A percentile compares a stretch with the other conserved stretches of the same genome.
These are phyloP conservation scores for Trichopria drosophilae DNA, from an alignment of 2,888 invertebrate species.

Conservation along the genomic window DNA sequence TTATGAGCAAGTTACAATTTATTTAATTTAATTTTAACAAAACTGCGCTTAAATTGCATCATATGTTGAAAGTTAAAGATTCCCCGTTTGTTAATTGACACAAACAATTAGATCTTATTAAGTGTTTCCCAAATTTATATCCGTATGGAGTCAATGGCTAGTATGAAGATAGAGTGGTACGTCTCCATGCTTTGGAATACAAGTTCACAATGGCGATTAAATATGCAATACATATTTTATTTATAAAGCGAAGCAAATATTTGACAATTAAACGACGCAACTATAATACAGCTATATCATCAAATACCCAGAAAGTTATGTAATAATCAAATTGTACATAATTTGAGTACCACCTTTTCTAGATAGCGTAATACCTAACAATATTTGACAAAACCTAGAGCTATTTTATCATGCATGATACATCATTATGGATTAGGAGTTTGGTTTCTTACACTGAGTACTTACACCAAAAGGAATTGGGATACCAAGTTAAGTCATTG, in stretches of 20 bases:
- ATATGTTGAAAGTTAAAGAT: constrained; percentile 31
- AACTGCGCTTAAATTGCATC: constrained; percentile 17
- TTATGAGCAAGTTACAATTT: constrained; percentile 24
- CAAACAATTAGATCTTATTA: constrained; percentile 30
- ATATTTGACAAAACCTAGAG: constrained; percentile 34
- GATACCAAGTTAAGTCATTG: too few species aligned
- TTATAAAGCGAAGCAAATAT: constrained; percentile 37
- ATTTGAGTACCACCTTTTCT: constrained; percentile 33
- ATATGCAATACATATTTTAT: constrained; percentile 39
- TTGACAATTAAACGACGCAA: constrained; percentile 34
- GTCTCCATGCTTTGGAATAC: constrained; percentile 32
- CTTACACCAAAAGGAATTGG: constrained; percentile 38
- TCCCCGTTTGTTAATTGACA: constrained; percentile 32
- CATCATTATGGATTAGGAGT: constrained; percentile 39
- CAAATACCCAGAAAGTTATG: constrained; percentile 26
- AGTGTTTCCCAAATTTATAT: constrained; percentile 36
- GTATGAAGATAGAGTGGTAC: constrained; percentile 26
- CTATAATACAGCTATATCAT: constrained; percentile 34
- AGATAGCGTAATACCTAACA: constrained; percentile 34
- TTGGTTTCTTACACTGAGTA: constrained; percentile 40
- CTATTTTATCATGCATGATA: constrained; percentile 34
- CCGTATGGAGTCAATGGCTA: constrained; percentile 30
- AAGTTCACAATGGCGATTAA: constrained; percentile 36
- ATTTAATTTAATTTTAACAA: constrained; percentile 18
- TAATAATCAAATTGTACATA: constrained; percentile 30